These are phyloP conservation scores for Spodoptera picta DNA, from an alignment of 2,888 invertebrate genomes.

Conservation along the genomic window DNA sequence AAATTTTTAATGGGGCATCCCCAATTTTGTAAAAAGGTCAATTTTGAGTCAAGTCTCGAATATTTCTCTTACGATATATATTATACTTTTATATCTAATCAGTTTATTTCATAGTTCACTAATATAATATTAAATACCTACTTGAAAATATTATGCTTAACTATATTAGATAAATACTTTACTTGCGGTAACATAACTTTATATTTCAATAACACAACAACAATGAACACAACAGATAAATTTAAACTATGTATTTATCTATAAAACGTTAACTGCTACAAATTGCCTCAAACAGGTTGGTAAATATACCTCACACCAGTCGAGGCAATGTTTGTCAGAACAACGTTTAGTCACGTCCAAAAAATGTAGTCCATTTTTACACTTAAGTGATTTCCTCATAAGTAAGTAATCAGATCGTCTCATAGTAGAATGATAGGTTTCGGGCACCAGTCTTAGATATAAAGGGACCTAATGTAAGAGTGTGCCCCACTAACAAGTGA, in stretches of 20 bases:
- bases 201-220: slow-evolving; percentile 3
- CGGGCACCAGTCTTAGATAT: too few relatives aligned
- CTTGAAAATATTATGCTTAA: slow-evolving; percentile 7
- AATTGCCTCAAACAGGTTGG: neutral
- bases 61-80: slow-evolving; percentile 41
- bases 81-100: slow-evolving; percentile 45
- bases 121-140: slow-evolving; percentile 24
- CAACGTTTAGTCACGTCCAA: neutral
- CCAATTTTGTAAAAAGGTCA: slow-evolving; percentile 50
- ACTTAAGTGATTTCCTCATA: neutral
- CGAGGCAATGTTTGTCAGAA: neutral
- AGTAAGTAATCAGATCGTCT: too few relatives aligned
- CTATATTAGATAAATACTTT: slow-evolving; percentile 22
- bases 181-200: slow-evolving; percentile 15
- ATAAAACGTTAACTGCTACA: neutral
- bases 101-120: slow-evolving; percentile 48
- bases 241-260: neutral
- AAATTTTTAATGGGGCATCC: slow-evolving; percentile 32
- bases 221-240: neutral
- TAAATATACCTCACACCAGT: neutral
- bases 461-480: too few relatives aligned
- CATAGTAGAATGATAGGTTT: too few relatives aligned
- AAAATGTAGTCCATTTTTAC: slow-evolving; percentile 2
- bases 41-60: slow-evolving; percentile 47
- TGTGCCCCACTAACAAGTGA: too few relatives aligned